These are phyloP conservation scores for Colinus virginianus DNA, from an alignment of 2,113 vertebrate genomes.

Conservation along the genomic window DNA sequence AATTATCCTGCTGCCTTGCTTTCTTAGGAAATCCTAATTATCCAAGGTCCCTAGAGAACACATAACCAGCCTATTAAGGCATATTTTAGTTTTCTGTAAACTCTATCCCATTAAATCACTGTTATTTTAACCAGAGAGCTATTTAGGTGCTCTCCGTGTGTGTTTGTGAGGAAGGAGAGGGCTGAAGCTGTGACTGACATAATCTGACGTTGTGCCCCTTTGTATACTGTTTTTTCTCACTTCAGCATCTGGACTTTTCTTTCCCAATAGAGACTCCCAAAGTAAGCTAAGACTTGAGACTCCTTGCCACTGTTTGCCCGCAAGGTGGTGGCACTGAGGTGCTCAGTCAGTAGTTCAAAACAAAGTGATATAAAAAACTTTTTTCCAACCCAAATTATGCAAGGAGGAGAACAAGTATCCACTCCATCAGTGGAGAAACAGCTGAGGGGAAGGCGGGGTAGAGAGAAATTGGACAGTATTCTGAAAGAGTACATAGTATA, in stretches of 20 bases:
- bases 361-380: background rate
- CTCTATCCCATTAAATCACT: background rate
- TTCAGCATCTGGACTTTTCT: background rate
- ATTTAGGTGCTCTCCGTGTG: background rate
- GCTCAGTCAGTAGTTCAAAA: background rate
- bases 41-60: background rate
- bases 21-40: slow-evolving; percentile 36
- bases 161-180: background rate
- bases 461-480: background rate
- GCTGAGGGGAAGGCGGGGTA: background rate
- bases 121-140: background rate
- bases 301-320: background rate
- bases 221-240: background rate
- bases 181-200: background rate
- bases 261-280: background rate
- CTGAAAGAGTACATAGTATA: background rate
- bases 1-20: slow-evolving; percentile 14
- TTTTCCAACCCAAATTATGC: background rate
- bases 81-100: slow-evolving; percentile 19
- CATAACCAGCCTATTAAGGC: background rate
- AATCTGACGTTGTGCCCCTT: background rate
- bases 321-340: background rate
- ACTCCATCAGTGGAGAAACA: background rate
- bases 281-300: background rate
- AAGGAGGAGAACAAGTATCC: background rate